Base-by-base conservation (phyloP, 2,113 vertebrate genomes). In the Pyxicephalus adspersus region DNA sequence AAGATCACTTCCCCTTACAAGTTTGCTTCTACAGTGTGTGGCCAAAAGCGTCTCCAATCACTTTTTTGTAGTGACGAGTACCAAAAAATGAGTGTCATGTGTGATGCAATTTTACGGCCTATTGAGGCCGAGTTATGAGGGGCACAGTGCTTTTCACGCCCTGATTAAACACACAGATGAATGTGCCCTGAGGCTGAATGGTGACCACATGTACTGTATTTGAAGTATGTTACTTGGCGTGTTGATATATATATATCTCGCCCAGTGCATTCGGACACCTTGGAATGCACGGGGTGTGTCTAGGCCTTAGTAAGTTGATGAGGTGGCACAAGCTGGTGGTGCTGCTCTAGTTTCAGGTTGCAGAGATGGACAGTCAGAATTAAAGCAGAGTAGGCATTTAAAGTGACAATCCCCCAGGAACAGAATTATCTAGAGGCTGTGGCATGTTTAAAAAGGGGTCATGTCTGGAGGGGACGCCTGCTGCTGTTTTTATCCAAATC, bases 201-300 rank as follows among this genome's bases (percentile, higher is more conserved):
- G 54, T 55, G 75, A 68, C 57, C 66, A 72, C 57, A 71, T 80
- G 66, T 80, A 72, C 78, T 64, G 57, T 72, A 80, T 80, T 80
- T 80, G 45, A 80, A 80, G 25, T 64, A 72, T 80, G 66, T 18
- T 11, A n/a, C 65, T 61, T 60, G 67, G 45, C n/a, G 8, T 52
- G 23, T 63, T 20, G 25, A 22, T 25, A 51, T 61, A 22, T 57
- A 67, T 54, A 52, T 72, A 17, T 64, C 4, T 64, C n/a, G 2
- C 45, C 54, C 52, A 64, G 15, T 78, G 57, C 66, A 63, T 34
- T 68, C 16, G 66, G 66, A 71, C 29, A 80, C 67, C 38, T 64
- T 31, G 45, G 68, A 64, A 80, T 80, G 78, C 50, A 17, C 25
- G 8, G 64, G 77, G 77, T 57, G 64, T 71, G 67, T 72, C 67